Percentiles rank a stretch among this genome's conserved stretches.
Evolutionary conservation across 2,888 invertebrate species (phyloP).

Genomic region (Ditula angustiorana): DNA sequence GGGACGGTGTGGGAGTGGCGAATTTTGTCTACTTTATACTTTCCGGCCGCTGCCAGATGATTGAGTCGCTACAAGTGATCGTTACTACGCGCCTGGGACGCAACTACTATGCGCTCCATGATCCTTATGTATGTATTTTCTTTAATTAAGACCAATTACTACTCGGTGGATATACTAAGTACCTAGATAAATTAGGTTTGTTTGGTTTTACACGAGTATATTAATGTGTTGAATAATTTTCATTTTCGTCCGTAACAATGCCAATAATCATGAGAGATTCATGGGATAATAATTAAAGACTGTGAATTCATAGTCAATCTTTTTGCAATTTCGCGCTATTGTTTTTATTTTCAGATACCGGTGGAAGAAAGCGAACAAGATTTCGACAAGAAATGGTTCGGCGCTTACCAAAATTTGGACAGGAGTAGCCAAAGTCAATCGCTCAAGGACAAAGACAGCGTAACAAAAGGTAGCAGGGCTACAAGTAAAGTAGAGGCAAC

Average conservation of each 20-base stretch:
- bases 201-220: too few species aligned
- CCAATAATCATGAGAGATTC: too few species aligned
- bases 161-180: too few species aligned
- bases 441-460: constrained; percentile 37
- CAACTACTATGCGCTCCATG: constrained; percentile 74
- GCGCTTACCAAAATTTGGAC: constrained; percentile 64
- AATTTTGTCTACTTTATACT: constrained; percentile 85
- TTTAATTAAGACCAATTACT: too few species aligned
- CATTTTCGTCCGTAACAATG: too few species aligned
- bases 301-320: too few species aligned
- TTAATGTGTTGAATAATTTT: too few species aligned
- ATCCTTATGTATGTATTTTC: constrained; percentile 73
- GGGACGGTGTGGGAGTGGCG: constrained; percentile 78
- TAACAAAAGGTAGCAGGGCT: constrained; percentile 18
- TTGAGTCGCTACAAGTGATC: constrained; percentile 83
- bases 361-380: constrained; percentile 74
- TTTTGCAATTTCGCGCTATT: background rate
- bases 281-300: too few species aligned
- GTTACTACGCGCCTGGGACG: constrained; percentile 63
- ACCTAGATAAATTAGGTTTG: too few species aligned
- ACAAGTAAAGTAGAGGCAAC: background rate
- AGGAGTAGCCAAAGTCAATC: constrained; percentile 48
- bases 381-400: constrained; percentile 75
- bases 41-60: constrained; percentile 86
- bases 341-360: constrained; percentile 54